Base-by-base conservation (phyloP, 2,888 invertebrate species). In the Calephelis perditalis region DNA sequence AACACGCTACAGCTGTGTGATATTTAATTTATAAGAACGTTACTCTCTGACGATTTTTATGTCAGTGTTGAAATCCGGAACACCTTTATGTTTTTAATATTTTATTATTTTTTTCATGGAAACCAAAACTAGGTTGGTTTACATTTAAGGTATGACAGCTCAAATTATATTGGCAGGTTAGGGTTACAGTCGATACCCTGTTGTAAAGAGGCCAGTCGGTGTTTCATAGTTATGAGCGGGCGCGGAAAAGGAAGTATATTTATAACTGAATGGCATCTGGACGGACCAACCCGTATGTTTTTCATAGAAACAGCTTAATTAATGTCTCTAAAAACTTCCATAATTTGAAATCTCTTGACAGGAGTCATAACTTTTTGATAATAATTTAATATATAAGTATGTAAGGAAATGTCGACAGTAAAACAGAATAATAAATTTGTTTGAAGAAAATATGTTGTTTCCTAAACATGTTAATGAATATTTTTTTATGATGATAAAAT, bases 221-320 rank as follows among this genome's bases (percentile, higher is more conserved):
- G 80, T 86, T 86, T 87, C 86, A 82, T 85, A 88, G 88, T 83
- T 88, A 88, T 88, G 84, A 78, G 75, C 81, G 74, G 63, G 79
- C 79, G 76, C 81, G 86, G 86, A 88, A 85, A 86, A 83, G 89
- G 88, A 89, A 86, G 89, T 86, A 72, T 88, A 88, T 89, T 87
- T 89, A 86, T 87, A 84, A 86, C 77, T 66, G 67, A 65, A 78
- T 71, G 82, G 86, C 89, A 89, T 89, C 89, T 89, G 89, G 82
- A 76, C 74, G 75, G 73, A 73, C 70, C 73, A 68, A 74, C 72
- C 74, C 72, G 74, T 76, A 70, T 68, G 77, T 77, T 77, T 84
- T 88, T 86, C 86, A 86, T 77, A 78, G 88, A 87, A 89, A 81
- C 76, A 76, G 72, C 78, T 83, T 86, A 87, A 89, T 88, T 88